Conservation (phyloP, 2,113 vertebrate species). For the Hyperoodon ampullatus region DNA sequence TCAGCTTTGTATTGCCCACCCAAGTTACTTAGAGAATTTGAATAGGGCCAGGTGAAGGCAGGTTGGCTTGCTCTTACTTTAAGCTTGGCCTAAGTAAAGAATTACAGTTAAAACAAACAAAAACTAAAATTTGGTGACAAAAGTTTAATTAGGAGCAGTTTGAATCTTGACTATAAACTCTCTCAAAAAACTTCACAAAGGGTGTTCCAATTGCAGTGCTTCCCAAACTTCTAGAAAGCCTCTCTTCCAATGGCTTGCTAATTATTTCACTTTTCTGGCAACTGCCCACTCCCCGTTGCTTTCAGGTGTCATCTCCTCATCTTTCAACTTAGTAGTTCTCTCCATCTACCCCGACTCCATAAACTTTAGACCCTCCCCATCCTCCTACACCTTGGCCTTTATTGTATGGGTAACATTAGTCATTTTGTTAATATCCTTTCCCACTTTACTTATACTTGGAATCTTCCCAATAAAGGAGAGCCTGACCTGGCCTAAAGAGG, state of each 20-base stretch:
- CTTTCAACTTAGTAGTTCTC: not conserved
- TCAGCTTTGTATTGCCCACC: not conserved
- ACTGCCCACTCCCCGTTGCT: not conserved
- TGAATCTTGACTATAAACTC: not conserved
- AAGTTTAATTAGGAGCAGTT: not conserved
- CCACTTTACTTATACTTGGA: not conserved
- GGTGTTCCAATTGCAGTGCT: not conserved
- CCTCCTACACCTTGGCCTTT: not conserved
- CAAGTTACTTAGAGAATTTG: not conserved
- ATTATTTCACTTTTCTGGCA: not conserved
- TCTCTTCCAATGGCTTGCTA: not conserved
- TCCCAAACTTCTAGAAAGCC: not conserved
- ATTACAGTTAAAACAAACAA: not conserved
- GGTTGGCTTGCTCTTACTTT: not conserved
- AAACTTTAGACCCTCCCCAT: not conserved
- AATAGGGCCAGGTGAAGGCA: not conserved
- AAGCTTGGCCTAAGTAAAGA: not conserved
- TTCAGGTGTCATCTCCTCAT: not conserved
- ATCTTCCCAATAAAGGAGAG: not conserved
- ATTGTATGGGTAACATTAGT: not conserved
- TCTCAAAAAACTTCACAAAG: not conserved
- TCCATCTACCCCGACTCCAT: not conserved
- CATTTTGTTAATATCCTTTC: not conserved
- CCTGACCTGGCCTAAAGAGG: not conserved
- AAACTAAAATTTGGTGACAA: not conserved